Percentiles rank a stretch among this genome's conserved stretches.
Evolutionary conservation across 2,797 vertebrate species (phyloP).

Genomic region (Sebastes oblongus): DNA sequence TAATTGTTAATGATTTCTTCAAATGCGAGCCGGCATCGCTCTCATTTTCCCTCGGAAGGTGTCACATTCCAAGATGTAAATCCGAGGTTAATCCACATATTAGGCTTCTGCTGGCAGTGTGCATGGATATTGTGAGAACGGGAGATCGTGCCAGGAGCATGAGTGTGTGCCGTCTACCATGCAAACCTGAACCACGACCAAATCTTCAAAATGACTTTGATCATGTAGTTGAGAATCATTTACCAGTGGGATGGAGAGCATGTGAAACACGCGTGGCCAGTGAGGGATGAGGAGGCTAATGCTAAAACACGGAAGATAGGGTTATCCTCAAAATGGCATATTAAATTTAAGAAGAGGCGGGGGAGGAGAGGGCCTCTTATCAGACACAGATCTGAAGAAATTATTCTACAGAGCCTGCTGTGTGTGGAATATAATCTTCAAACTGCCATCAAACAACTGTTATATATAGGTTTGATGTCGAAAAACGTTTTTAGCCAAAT

Average conservation of each 20-base stretch:
- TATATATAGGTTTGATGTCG: neutral
- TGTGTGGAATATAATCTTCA: neutral
- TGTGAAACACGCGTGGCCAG: constrained; percentile 55
- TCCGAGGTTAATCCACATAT: constrained; percentile 65
- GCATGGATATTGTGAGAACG: constrained; percentile 49
- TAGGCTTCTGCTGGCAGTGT: constrained; percentile 41
- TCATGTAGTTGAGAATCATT: constrained; percentile 76
- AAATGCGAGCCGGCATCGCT: constrained; percentile 65
- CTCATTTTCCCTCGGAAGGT: constrained; percentile 29
- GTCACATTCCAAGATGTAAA: constrained; percentile 66
- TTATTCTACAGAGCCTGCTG: neutral
- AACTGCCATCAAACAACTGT: neutral
- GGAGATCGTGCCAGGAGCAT: constrained; percentile 40
- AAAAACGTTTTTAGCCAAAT: neutral
- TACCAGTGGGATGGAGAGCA: constrained; percentile 53
- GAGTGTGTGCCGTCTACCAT: constrained; percentile 41
- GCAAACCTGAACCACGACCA: constrained; percentile 55
- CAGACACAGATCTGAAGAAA: constrained; percentile 12
- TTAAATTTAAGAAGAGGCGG: constrained; percentile 58
- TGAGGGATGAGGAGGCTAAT: constrained; percentile 45
- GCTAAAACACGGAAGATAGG: constrained; percentile 61
- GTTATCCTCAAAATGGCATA: constrained; percentile 52
- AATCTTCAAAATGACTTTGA: constrained; percentile 70
- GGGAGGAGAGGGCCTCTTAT: neutral
- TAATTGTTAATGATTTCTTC: constrained; percentile 82